A percentile compares a stretch with the other conserved stretches of the same genome.
Evolutionary conservation across 2,797 vertebrate genomes (phyloP).

Genomic region (Malacoctenus gilli): DNA sequence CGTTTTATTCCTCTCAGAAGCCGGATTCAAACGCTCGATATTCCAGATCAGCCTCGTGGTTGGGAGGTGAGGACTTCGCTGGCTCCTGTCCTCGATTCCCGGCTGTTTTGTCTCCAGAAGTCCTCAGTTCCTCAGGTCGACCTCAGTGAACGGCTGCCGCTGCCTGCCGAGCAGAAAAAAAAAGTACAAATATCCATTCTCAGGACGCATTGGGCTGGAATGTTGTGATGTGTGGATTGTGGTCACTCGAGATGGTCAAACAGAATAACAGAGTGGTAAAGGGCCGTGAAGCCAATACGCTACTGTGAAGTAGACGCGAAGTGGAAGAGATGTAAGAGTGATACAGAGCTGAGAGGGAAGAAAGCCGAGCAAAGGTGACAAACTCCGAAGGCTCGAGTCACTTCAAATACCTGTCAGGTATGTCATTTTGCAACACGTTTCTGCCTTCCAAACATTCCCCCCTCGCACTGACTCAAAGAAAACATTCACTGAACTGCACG

Average conservation of each 20-base stretch:
- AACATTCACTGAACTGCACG: constrained; percentile 32
- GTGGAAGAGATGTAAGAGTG: constrained; percentile 14
- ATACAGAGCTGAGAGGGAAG: background rate
- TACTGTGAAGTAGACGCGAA: constrained; percentile 19
- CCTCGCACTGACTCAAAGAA: constrained; percentile 32
- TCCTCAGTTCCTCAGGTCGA: constrained; percentile 27
- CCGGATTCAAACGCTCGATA: constrained; percentile 15
- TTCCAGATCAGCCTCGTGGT: constrained; percentile 13
- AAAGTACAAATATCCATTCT: constrained; percentile 52
- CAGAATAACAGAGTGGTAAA: constrained; percentile 48
- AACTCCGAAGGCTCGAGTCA: background rate
- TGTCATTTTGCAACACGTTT: constrained; percentile 11
- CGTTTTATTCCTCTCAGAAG: constrained; percentile 15
- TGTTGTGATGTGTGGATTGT: constrained; percentile 64
- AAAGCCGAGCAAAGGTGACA: background rate
- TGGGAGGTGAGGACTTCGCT: constrained; percentile 16
- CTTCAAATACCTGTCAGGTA: constrained; percentile 13
- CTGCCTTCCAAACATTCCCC: constrained; percentile 28
- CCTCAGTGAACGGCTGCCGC: constrained; percentile 48
- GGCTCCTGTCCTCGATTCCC: constrained; percentile 27
- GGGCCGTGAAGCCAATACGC: constrained; percentile 23
- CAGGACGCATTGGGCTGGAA: constrained; percentile 49
- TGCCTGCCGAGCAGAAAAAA: constrained; percentile 70
- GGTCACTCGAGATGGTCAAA: constrained; percentile 52
- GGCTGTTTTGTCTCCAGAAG: constrained; percentile 13